Conservation (phyloP, 1,140 invertebrate genomes). For the Psix sp. region DNA sequence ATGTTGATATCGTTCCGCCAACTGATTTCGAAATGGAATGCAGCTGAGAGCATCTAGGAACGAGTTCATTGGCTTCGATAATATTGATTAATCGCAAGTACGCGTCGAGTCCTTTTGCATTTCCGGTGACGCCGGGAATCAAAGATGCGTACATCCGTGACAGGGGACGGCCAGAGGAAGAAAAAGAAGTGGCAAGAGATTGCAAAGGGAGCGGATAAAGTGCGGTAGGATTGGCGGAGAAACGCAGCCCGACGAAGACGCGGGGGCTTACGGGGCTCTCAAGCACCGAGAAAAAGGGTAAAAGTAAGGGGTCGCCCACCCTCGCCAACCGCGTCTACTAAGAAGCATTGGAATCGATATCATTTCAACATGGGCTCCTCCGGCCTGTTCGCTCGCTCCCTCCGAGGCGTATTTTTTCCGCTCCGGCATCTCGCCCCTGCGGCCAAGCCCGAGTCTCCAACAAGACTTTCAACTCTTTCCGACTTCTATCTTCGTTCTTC, state of each 20-base stretch:
- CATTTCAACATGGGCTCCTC: conserved; percentile 75
- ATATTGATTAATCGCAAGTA: conserved; percentile 52
- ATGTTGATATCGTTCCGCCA: conserved; percentile 2
- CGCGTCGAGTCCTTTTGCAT: conserved; percentile 53
- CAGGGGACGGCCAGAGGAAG: conserved; percentile 15
- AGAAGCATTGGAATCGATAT: conserved; percentile 78
- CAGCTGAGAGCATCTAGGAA: conserved; percentile 30
- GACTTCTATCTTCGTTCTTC: conserved; percentile 61
- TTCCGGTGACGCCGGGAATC: conserved; percentile 53
- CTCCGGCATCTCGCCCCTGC: conserved; percentile 40
- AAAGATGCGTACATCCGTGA: conserved; percentile 54
- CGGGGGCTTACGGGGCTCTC: conserved; percentile 38
- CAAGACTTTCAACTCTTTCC: conserved; percentile 75
- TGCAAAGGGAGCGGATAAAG: conserved; percentile 56
- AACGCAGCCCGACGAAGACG: conserved; percentile 33
- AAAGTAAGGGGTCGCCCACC: conserved; percentile 76
- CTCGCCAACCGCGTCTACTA: conserved; percentile 74
- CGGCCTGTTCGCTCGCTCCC: conserved; percentile 57
- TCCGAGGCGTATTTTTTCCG: conserved; percentile 1
- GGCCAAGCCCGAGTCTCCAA: conserved; percentile 67
- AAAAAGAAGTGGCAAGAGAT: conserved; percentile 55
- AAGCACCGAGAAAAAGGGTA: conserved; percentile 72
- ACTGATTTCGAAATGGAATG: conserved; percentile 38
- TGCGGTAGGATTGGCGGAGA: conserved; percentile 51
- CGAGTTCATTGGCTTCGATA: conserved; percentile 53